Evolutionary conservation across 2,888 invertebrate genomes (phyloP), one percentile per base, ranked within the genome.

Genomic region (Chymomyza procnemis): DNA sequence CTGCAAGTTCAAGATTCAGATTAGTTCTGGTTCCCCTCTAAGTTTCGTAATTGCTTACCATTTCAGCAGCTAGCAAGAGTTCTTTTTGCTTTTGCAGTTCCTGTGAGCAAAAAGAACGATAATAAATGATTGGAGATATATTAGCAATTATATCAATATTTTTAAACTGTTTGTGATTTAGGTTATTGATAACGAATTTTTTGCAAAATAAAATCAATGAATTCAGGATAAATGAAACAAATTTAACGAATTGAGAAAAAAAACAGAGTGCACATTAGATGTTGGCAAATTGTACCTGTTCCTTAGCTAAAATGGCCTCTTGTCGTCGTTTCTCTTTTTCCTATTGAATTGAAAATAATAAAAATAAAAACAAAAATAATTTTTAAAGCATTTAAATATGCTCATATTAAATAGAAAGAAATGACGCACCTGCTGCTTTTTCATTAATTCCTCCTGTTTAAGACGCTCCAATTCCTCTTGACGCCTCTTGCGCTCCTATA

Each of bases 271-370:
- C 34, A 9, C 34, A 26, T 9, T 34, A 34, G 8, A 2, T 34
- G 34, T 12, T 12, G 12, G 12, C 34, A 18, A 21, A 4, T 34
- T 92, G 92, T 93, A 97, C 97, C 96, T 97, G 97, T 92, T 97
- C 97, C 92, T 97, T 97, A 81, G 97, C 92, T 89, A 97, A 93
- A 76, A 96, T 95, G 61, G 96, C 95, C 90, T 97, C 97, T 89
- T 97, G 97, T 88, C 97, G 93, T 92, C 97, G 97, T 89, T 97
- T 91, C 92, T 97, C 97, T 90, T 96, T 94, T 91, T 97, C 97
- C 97, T 97, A 93, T 67, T 47, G 34, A 12, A 41, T 8, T 6
- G 8, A 26, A 26, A 26, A 26, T 26, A 63, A 66, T 16, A 78
- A 75, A 76, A 82, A n/a, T n/a, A n/a, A 74, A 73, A 68, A 75